phyloP scores from a whole-genome alignment of 2,888 invertebrate species.

The Dorcus hopei region DNA sequence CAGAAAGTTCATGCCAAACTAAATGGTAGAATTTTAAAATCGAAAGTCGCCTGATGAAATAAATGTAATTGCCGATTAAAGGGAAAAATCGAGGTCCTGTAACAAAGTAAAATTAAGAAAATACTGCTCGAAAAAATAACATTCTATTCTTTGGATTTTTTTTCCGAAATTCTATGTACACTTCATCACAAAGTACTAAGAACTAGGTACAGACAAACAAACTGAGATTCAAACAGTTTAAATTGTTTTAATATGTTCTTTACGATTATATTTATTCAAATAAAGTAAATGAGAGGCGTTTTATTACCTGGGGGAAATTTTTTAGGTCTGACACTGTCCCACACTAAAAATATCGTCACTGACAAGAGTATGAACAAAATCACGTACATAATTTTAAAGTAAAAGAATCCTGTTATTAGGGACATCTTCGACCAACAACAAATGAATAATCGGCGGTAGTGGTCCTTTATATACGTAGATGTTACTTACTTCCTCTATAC shows the following conservation, averaged over 20 bases:
- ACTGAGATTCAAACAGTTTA: too few relatives aligned
- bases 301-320: constrained; percentile 54
- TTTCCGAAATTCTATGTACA: neutral
- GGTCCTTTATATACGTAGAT: too few relatives aligned
- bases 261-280: too few relatives aligned
- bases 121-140: too few relatives aligned
- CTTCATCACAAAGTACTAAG: too few relatives aligned
- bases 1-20: constrained; percentile 58
- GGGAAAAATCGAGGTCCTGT: constrained; percentile 58
- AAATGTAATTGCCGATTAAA: constrained; percentile 52
- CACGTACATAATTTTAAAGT: constrained; percentile 26
- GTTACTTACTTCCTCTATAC: too few relatives aligned
- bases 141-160: neutral
- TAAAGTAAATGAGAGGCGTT: too few relatives aligned
- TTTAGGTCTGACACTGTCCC: constrained; percentile 46
- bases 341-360: constrained; percentile 22
- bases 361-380: constrained; percentile 24
- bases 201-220: too few relatives aligned
- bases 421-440: constrained; percentile 2
- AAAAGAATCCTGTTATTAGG: neutral
- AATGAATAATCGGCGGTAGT: too few relatives aligned
- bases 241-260: too few relatives aligned
- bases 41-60: constrained; percentile 42
- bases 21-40: constrained; percentile 56
- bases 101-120: neutral